Conservation (phyloP, 2,113 vertebrate species). For the Triplophysa siluroides region DNA sequence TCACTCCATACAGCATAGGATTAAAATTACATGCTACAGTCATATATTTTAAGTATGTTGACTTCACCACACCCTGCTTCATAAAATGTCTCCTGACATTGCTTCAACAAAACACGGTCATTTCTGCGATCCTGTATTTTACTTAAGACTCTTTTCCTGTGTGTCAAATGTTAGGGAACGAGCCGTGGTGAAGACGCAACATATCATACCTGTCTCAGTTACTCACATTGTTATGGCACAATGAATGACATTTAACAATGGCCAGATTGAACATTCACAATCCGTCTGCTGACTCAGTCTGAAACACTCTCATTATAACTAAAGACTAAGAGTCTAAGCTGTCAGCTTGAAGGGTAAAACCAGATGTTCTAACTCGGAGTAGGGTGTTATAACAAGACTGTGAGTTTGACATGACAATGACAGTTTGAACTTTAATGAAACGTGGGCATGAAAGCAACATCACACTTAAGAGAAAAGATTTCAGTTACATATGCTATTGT, state of each 20-base stretch:
- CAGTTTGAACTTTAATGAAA: background rate
- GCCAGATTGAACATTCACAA: constrained; percentile 21
- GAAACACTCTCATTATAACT: constrained; percentile 26
- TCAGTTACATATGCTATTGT: too few relatives aligned
- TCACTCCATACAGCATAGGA: too few relatives aligned
- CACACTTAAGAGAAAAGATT: too few relatives aligned
- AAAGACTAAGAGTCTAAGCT: constrained; percentile 8
- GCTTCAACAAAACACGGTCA: background rate
- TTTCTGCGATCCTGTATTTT: background rate
- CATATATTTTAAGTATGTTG: too few relatives aligned
- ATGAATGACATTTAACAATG: constrained; percentile 39
- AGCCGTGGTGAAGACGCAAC: constrained; percentile 8
- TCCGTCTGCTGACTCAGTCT: constrained; percentile 1
- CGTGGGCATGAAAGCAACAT: background rate
- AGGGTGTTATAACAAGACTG: constrained; percentile 16
- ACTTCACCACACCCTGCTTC: background rate
- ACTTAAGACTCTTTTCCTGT: too few relatives aligned
- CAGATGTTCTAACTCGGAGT: background rate
- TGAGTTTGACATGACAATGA: constrained; percentile 28
- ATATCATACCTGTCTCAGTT: constrained; percentile 19
- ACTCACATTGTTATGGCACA: constrained; percentile 9
- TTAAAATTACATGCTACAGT: too few relatives aligned
- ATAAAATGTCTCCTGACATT: background rate
- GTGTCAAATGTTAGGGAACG: background rate
- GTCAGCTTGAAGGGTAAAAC: constrained; percentile 21